Base-by-base conservation (phyloP, 2,888 invertebrate species). In the Odiellus spinosus region DNA sequence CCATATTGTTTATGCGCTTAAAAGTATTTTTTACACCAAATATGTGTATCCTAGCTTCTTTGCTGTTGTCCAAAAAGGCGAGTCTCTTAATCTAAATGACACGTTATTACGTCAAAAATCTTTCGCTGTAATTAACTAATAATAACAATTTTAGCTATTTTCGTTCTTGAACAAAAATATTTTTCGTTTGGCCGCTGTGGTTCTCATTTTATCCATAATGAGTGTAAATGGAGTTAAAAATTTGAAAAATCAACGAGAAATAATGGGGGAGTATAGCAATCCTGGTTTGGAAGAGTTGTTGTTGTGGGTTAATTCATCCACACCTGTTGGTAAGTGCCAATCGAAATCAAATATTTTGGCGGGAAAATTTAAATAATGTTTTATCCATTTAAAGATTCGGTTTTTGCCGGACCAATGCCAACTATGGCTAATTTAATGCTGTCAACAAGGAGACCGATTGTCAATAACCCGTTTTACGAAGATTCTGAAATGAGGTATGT, bases 391-490 rank as follows among this genome's bases (percentile, higher is more conserved):
- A 40, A 40, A 67, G 68, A 73, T 53, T 78, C 79, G 0, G 82
- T 79, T 32, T 87, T 87, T 69, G 86, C 83, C 15, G 86, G 86
- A 4, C 80, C 86, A 41, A 81, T 87, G 77, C 82, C 87, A 1
- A 71, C 84, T 1, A 78, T 83, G 73, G 84, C 87, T 10, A 77
- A 81, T 35, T 71, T 88, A 12, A 75, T 87, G 68, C 66, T 90
- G 46, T 74, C 78, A 11, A 80, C 87, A 0, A 67, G 75, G 6
- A 69, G 86, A 21, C 80, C 86, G 0, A 76, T 88, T 41, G 78
- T 84, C 0, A 81, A 84, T 53, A 87, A 88, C 66, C 87, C 88
- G 0, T 86, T 86, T 61, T 83, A 87, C 60, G 88, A 88, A 63
- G 78, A 82, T 65, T 71, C 72, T 26, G 78, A 76, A 44, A 76